Base-by-base conservation (phyloP, 2,113 vertebrate genomes). In the Ammodytes marinus region DNA sequence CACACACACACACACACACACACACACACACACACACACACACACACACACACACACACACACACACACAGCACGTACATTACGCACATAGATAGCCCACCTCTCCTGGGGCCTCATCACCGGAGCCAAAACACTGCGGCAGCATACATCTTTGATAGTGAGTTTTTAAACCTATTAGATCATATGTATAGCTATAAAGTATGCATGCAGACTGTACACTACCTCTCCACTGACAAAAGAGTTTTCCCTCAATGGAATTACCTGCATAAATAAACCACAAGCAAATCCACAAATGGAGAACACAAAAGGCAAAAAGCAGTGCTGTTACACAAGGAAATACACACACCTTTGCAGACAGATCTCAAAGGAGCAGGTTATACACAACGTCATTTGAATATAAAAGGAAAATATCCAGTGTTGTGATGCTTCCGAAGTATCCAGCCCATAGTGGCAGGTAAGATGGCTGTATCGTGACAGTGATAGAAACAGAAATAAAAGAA, bases 221-320 rank as follows among this genome's bases (percentile, higher is more conserved):
- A 12, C 77, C 79, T 69, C 81, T 84, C 87, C 74, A 19, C 70
- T 84, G 86, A 88, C 85, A 90, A 87, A 86, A 79, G 27, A 27
- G 84, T 39, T 75, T 79, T 66, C 68, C 77, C 88, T 92, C 91
- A 63, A 53, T 71, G 83, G 90, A 88, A 86, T 91, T 74, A 88
- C 61, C 81, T 47, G 63, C 85, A 92, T 92, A 90, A 91, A 93
- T 92, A 94, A 92, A 90, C 81, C 91, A 91, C 75, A 88, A 85
- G 77, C 77, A 86, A 91, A 89, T 90, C 88, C 86, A 88, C 73
- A 88, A 92, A 90, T 86, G 88, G 77, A 84, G 82, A 78, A 73
- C 82, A 91, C 86, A 82, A 88, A 82, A 87, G 71, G 78, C 63
- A 80, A 80, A 80, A 70, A 78, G 45, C 60, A 52, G 59, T 54